phyloP scores from a whole-genome alignment of 2,888 invertebrate genomes.

The Dicyrtoma fusca region DNA sequence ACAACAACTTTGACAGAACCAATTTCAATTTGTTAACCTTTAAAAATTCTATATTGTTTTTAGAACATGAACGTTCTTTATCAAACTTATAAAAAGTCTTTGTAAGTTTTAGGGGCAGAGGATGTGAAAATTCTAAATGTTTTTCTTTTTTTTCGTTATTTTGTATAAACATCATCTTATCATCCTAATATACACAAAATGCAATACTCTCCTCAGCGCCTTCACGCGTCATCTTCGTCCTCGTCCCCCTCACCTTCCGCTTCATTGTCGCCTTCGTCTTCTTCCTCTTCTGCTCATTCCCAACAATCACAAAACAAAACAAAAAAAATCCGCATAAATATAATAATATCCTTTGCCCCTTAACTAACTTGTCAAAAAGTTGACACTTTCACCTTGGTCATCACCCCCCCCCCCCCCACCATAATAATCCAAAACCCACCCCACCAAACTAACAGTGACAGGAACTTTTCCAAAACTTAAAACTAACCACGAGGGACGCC shows the following conservation, averaged over 20 bases:
- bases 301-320: conserved; percentile 37
- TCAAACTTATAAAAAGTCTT: conserved; percentile 42
- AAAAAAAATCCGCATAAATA: conserved; percentile 1
- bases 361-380: too few species aligned
- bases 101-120: conserved; percentile 36
- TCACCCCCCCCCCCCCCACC: too few species aligned
- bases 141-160: conserved; percentile 36
- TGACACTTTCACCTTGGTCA: too few species aligned
- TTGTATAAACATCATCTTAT: conserved; percentile 40
- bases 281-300: conserved; percentile 58
- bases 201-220: conserved; percentile 42
- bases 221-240: conserved; percentile 65
- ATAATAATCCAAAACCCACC: too few species aligned
- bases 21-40: conserved; percentile 35
- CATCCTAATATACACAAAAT: conserved; percentile 53
- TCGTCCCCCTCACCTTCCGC: conserved; percentile 69
- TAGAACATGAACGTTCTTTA: conserved; percentile 31
- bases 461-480: too few species aligned
- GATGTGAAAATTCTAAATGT: conserved; percentile 36
- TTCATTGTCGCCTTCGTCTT: conserved; percentile 68
- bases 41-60: conserved; percentile 33
- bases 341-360: too few species aligned
- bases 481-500: too few species aligned
- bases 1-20: conserved; percentile 31
- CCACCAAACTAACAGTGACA: too few species aligned